These are phyloP conservation scores for Agapornis roseicollis DNA, from an alignment of 2,113 vertebrate genomes.

Conservation along the genomic window DNA sequence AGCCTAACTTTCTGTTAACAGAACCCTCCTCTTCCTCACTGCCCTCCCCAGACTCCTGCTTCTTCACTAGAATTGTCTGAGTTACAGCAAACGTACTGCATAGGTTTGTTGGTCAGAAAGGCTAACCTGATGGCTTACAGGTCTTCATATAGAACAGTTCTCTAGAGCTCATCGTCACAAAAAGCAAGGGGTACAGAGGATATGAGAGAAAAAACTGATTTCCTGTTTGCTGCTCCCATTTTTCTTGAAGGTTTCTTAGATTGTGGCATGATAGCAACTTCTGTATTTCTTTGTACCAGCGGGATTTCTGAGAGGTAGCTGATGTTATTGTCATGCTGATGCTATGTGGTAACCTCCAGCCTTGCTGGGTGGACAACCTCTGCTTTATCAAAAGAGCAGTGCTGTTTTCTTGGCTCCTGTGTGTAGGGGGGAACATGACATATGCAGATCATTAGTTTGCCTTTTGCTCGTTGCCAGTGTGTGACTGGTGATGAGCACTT, in stretches of 20 bases:
- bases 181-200: neutral
- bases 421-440: neutral
- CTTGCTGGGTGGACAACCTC: neutral
- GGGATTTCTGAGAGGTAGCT: neutral
- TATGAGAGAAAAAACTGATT: neutral
- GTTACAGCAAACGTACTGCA: neutral
- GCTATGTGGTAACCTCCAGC: accelerated
- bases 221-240: neutral
- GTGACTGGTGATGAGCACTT: neutral
- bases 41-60: neutral
- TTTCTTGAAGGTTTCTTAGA: neutral
- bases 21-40: neutral
- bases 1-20: neutral
- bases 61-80: neutral
- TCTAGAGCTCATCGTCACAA: neutral
- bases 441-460: neutral
- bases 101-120: neutral
- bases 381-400: neutral
- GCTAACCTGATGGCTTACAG: neutral
- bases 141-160: neutral
- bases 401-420: neutral
- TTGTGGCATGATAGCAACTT: neutral
- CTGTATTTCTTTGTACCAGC: neutral
- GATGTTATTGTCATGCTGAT: neutral
- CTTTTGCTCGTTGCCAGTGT: neutral